Evolutionary conservation across 2,113 vertebrate species (phyloP), one percentile per base, ranked within the genome.

Genomic region (Xiphorhynchus elegans): DNA sequence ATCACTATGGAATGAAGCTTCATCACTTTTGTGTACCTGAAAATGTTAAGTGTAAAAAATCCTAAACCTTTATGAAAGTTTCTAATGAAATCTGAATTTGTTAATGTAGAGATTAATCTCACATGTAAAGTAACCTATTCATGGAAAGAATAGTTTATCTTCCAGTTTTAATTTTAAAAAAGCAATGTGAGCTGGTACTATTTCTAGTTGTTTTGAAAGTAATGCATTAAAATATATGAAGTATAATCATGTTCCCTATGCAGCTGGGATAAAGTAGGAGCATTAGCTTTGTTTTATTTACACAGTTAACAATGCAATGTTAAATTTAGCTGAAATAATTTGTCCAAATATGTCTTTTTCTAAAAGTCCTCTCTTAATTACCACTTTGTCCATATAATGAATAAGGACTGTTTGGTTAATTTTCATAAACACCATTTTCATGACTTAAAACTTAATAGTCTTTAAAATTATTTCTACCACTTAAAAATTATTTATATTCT

Each of bases 131-230:
- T 49, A 49, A 80, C 9, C 21, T 62, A 53, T 58, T 53, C 0
- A 46, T 46, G 40, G 49, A 69, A 84, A 85, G 5, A 83, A 79
- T 19, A 76, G 19, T 37, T 85, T 76, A 31, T 46, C 46, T 92
- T 93, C 46, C 17, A n/a, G 58, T 83, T 84, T 88, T 93, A 90
- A 69, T 73, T 94, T 68, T 53, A 62, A 92, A 91, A 47, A 76
- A 80, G 31, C 37, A 52, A 31, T 62, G 67, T 40, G 26, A 96
- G 25, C 49, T 76, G n/a, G 8, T 69, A 76, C 40, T 88, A 47
- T 77, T 93, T 85, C 67, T 67, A 69, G 53, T 46, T 77, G 28
- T 76, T 97, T 88, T 66, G 21, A 76, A 90, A 92, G 31, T 26
- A 80, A 73, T 33, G 15, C 16, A 9, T 62, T 53, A 49, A 29